phyloP scores from a whole-genome alignment of 2,888 invertebrate genomes.

The Hypercompe scribonia region DNA sequence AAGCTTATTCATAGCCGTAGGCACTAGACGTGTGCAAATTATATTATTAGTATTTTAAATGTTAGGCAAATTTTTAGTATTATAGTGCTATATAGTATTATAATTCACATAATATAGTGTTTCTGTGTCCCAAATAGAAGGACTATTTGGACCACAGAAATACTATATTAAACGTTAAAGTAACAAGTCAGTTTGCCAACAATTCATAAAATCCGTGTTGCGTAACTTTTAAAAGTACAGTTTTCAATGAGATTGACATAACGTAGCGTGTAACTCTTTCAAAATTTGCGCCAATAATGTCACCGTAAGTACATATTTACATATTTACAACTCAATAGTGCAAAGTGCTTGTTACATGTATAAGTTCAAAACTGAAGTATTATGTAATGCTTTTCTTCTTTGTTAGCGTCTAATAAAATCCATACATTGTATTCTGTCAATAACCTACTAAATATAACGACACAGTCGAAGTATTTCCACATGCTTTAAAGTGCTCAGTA shows the following conservation, averaged over 20 bases:
- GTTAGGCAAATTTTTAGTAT: not conserved
- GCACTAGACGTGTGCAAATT: too few relatives aligned
- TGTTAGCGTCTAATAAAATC: not conserved
- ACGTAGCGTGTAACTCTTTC: conserved; percentile 15
- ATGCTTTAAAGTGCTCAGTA: not conserved
- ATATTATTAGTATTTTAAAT: not conserved
- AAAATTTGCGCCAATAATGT: conserved; percentile 8
- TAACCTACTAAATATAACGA: not conserved
- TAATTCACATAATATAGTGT: too few relatives aligned
- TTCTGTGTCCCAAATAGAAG: not conserved
- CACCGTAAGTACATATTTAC: conserved; percentile 19
- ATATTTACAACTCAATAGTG: conserved; percentile 34
- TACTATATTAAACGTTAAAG: too few relatives aligned
- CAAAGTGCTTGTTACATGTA: conserved; percentile 28
- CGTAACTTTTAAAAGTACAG: not conserved
- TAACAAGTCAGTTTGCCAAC: not conserved
- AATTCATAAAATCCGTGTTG: not conserved
- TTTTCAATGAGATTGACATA: conserved; percentile 11
- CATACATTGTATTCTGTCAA: not conserved
- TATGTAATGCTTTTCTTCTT: conserved; percentile 23
- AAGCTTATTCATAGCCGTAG: not conserved
- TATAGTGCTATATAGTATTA: not conserved
- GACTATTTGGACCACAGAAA: too few relatives aligned
- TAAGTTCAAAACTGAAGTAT: conserved; percentile 22
- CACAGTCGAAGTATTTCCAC: not conserved